Evolutionary conservation across 2,113 vertebrate species (phyloP).

Genomic region (Lagopus muta): DNA sequence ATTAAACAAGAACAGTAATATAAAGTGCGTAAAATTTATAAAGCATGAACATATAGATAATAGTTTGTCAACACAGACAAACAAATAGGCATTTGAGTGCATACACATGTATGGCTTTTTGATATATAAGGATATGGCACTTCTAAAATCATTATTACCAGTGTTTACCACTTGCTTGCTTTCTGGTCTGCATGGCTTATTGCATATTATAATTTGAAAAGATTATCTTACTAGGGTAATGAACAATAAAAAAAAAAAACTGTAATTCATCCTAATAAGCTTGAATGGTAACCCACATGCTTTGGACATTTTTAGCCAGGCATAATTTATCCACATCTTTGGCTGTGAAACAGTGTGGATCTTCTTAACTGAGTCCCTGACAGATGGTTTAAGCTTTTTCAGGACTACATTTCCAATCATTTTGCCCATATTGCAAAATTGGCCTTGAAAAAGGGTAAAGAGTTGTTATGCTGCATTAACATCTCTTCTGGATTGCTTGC

Average conservation of each 20-base stretch:
- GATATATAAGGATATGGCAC: not conserved
- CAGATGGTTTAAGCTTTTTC: constrained; percentile 85
- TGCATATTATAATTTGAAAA: constrained; percentile 66
- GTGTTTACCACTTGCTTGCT: constrained; percentile 43
- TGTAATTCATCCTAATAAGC: constrained; percentile 79
- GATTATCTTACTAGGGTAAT: constrained; percentile 72
- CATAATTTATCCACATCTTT: constrained; percentile 82
- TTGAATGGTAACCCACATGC: constrained; percentile 74
- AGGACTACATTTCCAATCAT: constrained; percentile 81
- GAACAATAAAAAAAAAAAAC: constrained; percentile 67
- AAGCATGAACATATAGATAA: constrained; percentile 11
- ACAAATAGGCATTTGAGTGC: not conserved
- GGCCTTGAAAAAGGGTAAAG: constrained; percentile 85
- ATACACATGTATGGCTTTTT: not conserved
- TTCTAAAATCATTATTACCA: constrained; percentile 23
- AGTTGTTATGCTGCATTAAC: constrained; percentile 80
- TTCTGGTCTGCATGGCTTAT: constrained; percentile 41
- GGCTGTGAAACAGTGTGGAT: constrained; percentile 81
- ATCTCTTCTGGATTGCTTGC: constrained; percentile 76
- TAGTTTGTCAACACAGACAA: not conserved
- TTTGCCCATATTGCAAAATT: constrained; percentile 85
- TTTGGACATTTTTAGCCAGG: constrained; percentile 76
- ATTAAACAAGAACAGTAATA: constrained; percentile 62
- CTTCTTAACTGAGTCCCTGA: constrained; percentile 83
- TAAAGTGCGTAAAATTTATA: constrained; percentile 31